A percentile compares a stretch with the other conserved stretches of the same genome.
phyloP scores from a whole-genome alignment of 2,888 invertebrate species.

The Cephus pulcher region DNA sequence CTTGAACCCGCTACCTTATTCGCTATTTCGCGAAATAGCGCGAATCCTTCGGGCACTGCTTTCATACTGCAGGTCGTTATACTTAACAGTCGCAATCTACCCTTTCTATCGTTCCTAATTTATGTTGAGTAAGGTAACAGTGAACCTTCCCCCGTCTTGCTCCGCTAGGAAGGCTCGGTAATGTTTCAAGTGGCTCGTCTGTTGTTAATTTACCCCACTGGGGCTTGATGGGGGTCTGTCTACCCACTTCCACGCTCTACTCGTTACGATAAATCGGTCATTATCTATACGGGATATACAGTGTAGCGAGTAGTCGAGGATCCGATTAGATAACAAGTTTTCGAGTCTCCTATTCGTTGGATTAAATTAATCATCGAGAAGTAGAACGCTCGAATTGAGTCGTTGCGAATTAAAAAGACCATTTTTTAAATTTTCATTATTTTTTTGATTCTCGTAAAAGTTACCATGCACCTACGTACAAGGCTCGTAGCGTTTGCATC shows the following conservation, averaged over 20 bases:
- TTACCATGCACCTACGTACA: not conserved
- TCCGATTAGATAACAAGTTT: not conserved
- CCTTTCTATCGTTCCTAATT: constrained; percentile 65
- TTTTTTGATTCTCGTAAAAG: not conserved
- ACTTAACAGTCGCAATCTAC: constrained; percentile 64
- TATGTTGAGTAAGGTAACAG: constrained; percentile 63
- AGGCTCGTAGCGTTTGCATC: not conserved
- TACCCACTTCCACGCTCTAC: constrained; percentile 52
- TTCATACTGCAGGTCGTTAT: constrained; percentile 28
- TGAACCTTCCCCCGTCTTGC: constrained; percentile 33
- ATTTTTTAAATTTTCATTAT: not conserved
- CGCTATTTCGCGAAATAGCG: not conserved
- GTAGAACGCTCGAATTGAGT: not conserved
- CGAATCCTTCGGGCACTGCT: not conserved
- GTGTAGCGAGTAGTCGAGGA: not conserved
- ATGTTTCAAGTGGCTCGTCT: constrained; percentile 65
- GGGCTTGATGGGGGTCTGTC: constrained; percentile 60
- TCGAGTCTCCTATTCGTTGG: not conserved
- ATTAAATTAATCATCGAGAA: not conserved
- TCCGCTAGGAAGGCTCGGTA: constrained; percentile 55
- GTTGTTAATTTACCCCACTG: constrained; percentile 62
- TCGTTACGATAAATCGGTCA: constrained; percentile 61
- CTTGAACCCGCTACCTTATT: not conserved
- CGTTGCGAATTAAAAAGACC: not conserved
- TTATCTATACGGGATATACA: constrained; percentile 37